Evolutionary conservation across 1,140 invertebrate species (phyloP).

Genomic region (Helicoverpa zea): DNA sequence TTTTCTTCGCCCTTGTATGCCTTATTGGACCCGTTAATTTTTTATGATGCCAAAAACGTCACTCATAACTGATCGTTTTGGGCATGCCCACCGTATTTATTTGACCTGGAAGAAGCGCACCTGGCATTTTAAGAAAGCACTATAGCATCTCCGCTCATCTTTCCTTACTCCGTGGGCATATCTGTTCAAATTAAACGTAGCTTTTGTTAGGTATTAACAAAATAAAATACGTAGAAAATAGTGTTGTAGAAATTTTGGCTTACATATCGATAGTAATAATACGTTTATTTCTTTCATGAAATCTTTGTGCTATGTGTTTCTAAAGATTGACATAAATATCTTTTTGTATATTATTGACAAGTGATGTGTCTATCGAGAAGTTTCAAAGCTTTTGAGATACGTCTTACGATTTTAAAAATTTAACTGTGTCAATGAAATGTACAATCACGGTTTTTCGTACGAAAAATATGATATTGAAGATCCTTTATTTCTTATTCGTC

Average conservation of each 20-base stretch:
- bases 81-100: no score
- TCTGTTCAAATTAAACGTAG: constrained; percentile 40
- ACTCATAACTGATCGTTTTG: no score
- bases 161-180: constrained; percentile 9
- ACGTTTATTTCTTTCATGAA: not conserved
- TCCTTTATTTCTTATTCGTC: not conserved
- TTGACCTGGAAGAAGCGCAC: no score
- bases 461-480: constrained; percentile 17
- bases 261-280: constrained; percentile 1
- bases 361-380: not conserved
- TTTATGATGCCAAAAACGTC: no score
- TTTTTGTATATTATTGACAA: constrained; percentile 1
- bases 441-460: not conserved
- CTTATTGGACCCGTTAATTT: no score
- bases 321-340: constrained; percentile 2
- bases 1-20: no score
- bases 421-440: not conserved
- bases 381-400: constrained; percentile 14
- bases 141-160: no score
- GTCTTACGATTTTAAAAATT: constrained; percentile 4
- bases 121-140: no score
- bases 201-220: constrained; percentile 25
- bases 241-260: constrained; percentile 1
- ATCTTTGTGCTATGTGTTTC: not conserved
- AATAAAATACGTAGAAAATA: constrained; percentile 15